A percentile compares a stretch with the other conserved stretches of the same genome.
Conservation (phyloP, 2,797 vertebrate genomes). For the Pseudochromis fuscus region DNA sequence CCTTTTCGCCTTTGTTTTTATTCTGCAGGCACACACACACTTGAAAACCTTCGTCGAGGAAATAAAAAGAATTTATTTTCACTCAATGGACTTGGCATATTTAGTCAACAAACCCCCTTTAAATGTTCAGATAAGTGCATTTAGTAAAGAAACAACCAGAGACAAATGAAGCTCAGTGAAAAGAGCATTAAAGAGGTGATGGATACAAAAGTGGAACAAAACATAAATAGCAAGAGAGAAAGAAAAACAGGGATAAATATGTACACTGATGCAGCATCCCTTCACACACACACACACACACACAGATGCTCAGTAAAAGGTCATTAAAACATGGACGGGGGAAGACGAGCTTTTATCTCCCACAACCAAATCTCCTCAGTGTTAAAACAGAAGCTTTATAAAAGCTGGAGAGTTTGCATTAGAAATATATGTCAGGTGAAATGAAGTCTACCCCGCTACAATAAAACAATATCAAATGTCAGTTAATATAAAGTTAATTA, state of each 20-base stretch:
- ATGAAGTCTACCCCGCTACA: slow-evolving; percentile 41
- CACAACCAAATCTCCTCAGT: slow-evolving; percentile 34
- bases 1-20: no score
- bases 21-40: not conserved
- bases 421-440: slow-evolving; percentile 42
- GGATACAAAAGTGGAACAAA: slow-evolving; percentile 28
- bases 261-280: slow-evolving; percentile 44
- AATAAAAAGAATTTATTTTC: slow-evolving; percentile 51
- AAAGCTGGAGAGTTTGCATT: slow-evolving; percentile 77
- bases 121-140: slow-evolving; percentile 64
- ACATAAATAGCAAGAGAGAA: slow-evolving; percentile 76
- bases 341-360: slow-evolving; percentile 37
- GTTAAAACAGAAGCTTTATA: slow-evolving; percentile 82
- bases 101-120: slow-evolving; percentile 12
- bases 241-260: slow-evolving; percentile 76
- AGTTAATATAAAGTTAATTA: slow-evolving; percentile 50
- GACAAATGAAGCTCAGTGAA: slow-evolving; percentile 40
- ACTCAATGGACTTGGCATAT: slow-evolving; percentile 50
- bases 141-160: slow-evolving; percentile 67
- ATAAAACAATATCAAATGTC: slow-evolving; percentile 62
- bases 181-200: slow-evolving; percentile 35
- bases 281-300: slow-evolving; percentile 47
- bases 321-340: slow-evolving; percentile 25
- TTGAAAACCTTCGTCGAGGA: not conserved
- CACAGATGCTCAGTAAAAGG: slow-evolving; percentile 20